A percentile compares a stretch with the other conserved stretches of the same genome.
These are phyloP conservation scores for Panopea generosa DNA, from an alignment of 2,888 invertebrate genomes.

Conservation along the genomic window DNA sequence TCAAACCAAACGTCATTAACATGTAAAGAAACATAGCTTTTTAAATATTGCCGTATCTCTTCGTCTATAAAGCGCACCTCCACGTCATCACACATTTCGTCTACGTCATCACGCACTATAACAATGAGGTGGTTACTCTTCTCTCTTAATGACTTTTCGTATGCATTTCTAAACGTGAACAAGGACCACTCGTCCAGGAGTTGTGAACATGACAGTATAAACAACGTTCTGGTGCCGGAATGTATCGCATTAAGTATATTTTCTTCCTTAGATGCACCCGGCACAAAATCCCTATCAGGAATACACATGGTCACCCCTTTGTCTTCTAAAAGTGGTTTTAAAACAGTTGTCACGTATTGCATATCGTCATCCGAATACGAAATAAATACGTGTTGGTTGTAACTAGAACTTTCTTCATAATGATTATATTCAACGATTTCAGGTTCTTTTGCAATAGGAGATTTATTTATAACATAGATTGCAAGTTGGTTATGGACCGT, in stretches of 20 bases:
- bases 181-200: slow-evolving; percentile 66
- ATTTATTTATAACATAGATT: slow-evolving; percentile 15
- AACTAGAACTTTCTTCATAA: slow-evolving; percentile 40
- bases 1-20: not conserved
- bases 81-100: slow-evolving; percentile 25
- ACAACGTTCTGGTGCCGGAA: slow-evolving; percentile 52
- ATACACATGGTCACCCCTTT: slow-evolving; percentile 56
- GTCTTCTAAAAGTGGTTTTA: slow-evolving; percentile 53
- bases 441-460: slow-evolving; percentile 40
- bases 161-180: slow-evolving; percentile 62
- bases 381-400: slow-evolving; percentile 62
- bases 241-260: slow-evolving; percentile 64
- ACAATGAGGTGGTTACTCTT: slow-evolving; percentile 66
- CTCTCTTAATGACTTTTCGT: slow-evolving; percentile 62
- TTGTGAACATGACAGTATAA: slow-evolving; percentile 55
- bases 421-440: slow-evolving; percentile 21
- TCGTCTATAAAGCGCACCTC: not conserved
- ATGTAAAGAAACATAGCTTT: not conserved
- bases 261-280: slow-evolving; percentile 66
- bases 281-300: slow-evolving; percentile 67
- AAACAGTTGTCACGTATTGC: slow-evolving; percentile 45
- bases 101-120: slow-evolving; percentile 41
- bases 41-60: not conserved
- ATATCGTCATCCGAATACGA: slow-evolving; percentile 63
- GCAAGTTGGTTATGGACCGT: not conserved